Base-by-base conservation (phyloP, 2,888 invertebrate genomes). In the Nipponacmea schrenckii region DNA sequence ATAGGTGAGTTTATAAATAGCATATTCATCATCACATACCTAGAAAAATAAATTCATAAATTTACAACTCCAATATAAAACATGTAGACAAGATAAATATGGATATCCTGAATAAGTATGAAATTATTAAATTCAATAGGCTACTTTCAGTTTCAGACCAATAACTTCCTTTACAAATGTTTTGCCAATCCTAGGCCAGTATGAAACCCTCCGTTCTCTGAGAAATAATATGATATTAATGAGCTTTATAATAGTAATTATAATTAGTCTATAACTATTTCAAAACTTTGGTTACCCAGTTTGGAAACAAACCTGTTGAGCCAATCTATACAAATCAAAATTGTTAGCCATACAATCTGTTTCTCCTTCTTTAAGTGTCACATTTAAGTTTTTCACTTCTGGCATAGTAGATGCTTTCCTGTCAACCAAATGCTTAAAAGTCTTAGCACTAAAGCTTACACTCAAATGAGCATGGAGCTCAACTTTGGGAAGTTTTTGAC, bases 1-100 rank as follows among this genome's bases (percentile, higher is more conserved):
- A 73, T 89, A 90, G 0, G 95, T 93, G 1, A 95, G 94, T 82
- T 76, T 80, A 71, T 86, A 86, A 20, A 81, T 77, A 10, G 85
- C 80, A 15, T 86, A 81, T 68, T 76, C 79, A 76, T 77, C 80
- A 72, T 82, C 80, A 65, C 81, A 77, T 1, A 56, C 56, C 56
- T 56, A 39, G 50, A 56, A 56, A 56, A 1, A 56, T 56, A n/a
- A 56, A 56, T 56, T n/a, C n/a, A 50, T 31, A n/a, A n/a, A n/a
- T n/a, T n/a, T n/a, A n/a, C n/a, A n/a, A n/a, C n/a, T n/a, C n/a
- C n/a, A n/a, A n/a, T n/a, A n/a, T n/a, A n/a, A n/a, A n/a, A n/a
- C n/a, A n/a, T n/a, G n/a, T n/a, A n/a, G n/a, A n/a, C n/a, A n/a
- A n/a, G n/a, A n/a, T n/a, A n/a, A n/a, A n/a, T n/a, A n/a, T n/a